Conservation (phyloP, 2,113 vertebrate genomes). For the Pomatostomus ruficeps region DNA sequence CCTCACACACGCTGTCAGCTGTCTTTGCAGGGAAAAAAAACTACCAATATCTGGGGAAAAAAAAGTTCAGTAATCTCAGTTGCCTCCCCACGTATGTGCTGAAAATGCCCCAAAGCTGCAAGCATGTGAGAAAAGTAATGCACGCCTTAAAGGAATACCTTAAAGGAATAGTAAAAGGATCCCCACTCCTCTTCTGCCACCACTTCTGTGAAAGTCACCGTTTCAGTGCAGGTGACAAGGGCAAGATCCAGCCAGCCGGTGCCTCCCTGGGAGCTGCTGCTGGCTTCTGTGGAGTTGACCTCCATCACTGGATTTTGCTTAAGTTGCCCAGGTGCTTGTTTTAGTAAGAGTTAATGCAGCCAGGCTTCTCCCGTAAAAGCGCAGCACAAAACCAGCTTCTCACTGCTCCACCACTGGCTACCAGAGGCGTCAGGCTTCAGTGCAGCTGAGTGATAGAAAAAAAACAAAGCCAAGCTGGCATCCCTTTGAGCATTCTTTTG, state of each 20-base stretch:
- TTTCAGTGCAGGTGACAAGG: conserved; percentile 52
- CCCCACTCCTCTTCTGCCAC: conserved; percentile 63
- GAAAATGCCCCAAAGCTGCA: neutral
- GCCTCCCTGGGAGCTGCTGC: neutral
- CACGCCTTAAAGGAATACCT: conserved; percentile 58
- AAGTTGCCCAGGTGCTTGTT: neutral
- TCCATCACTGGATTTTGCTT: conserved; percentile 49
- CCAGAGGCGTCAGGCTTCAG: conserved; percentile 46
- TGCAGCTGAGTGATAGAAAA: conserved; percentile 30
- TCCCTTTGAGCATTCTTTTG: neutral
- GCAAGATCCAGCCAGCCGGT: neutral
- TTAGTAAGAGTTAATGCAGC: conserved; percentile 16
- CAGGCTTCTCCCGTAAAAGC: neutral
- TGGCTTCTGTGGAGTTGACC: conserved; percentile 43
- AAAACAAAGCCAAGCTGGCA: neutral
- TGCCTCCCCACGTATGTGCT: neutral
- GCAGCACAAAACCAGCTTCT: neutral
- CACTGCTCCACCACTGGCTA: conserved; percentile 44
- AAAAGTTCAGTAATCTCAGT: neutral
- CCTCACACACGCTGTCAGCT: neutral
- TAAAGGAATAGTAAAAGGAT: conserved; percentile 77
- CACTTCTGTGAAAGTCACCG: conserved; percentile 53
- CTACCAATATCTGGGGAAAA: neutral
- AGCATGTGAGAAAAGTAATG: neutral
- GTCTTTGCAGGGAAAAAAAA: neutral